Evolutionary conservation across 2,888 invertebrate species (phyloP).

Genomic region (Octonoba sinensis): DNA sequence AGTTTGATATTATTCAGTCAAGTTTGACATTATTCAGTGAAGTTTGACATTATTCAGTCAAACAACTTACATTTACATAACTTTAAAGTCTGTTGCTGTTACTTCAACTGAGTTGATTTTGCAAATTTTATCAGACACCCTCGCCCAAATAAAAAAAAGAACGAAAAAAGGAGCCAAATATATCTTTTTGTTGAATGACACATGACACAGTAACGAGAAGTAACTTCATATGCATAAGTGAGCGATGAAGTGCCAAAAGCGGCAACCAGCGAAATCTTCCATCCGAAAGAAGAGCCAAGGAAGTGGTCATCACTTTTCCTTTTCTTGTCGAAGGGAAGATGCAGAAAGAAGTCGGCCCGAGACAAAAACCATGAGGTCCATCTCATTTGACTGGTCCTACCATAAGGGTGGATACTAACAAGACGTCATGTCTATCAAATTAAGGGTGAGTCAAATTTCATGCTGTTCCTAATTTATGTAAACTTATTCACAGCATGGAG

Average conservation of each 20-base stretch:
- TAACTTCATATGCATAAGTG: neutral
- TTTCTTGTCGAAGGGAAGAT: conserved; percentile 11
- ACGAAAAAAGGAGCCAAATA: neutral
- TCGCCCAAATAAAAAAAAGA: too few species aligned
- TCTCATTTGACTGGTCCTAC: conserved; percentile 19
- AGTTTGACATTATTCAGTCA: too few species aligned
- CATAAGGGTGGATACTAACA: conserved; percentile 5
- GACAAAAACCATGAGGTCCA: conserved; percentile 32
- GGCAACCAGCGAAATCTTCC: conserved; percentile 32
- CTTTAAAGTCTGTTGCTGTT: too few species aligned
- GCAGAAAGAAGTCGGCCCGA: conserved; percentile 20
- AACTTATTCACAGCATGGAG: too few species aligned
- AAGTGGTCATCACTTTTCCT: conserved; percentile 52
- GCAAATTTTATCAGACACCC: too few species aligned
- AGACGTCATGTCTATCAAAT: conserved; percentile 29
- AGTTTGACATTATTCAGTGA: too few species aligned
- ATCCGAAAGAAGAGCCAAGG: neutral
- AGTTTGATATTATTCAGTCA: too few species aligned
- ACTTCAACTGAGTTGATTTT: too few species aligned
- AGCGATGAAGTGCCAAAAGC: conserved; percentile 28
- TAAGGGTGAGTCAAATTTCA: conserved; percentile 22
- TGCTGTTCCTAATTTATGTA: too few species aligned
- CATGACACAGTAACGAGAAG: neutral
- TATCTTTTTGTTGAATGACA: neutral
- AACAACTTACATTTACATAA: too few species aligned